Base-by-base conservation (phyloP, 2,888 invertebrate species). In the Lasioglossum oenotherae region DNA sequence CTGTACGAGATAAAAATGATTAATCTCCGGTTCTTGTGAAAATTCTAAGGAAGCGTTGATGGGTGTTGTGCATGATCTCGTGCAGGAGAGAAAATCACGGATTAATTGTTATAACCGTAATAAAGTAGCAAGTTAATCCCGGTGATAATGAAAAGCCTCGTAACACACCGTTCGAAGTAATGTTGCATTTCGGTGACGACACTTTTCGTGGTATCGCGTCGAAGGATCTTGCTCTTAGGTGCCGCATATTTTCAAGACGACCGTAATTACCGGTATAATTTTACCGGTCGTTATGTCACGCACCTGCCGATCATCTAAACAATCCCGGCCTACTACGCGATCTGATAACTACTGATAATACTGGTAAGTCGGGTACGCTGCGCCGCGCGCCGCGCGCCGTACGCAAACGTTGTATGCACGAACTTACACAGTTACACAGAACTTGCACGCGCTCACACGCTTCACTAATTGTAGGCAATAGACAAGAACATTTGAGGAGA, bases 301-400 rank as follows among this genome's bases (percentile, higher is more conserved):
- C 91, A 91, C 87, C 91, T 91, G 91, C 91, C 88, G 87, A 91
- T 91, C 91, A 90, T 91, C 90, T 87, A 86, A 86, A 79, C 87
- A 91, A 91, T 91, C 90, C 86, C 80, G 85, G 73, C 76, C 77
- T 80, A 80, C 77, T 5, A 46, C n/a, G 44, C 78, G 85, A 91
- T 91, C 88, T 84, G 90, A 91, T 91, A 91, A 84, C 64, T n/a
- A n/a, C n/a, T n/a, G 71, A 64, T 85, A 84, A 74, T 81, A 77
- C 31, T 38, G 64, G 53, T 83, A 84, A 84, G 23, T 53, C 23
- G 53, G 3, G 8, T 53, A 23, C 8, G 23, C 53, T 1, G 31
- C 31, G 31, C 31, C 31, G 31, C 31, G 31, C 31, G 1, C 1
- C 31, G 31, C 31, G 31, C 31, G 31, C 35, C 35, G 35, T 35